A percentile compares a stretch with the other conserved stretches of the same genome.
Conservation (phyloP, 2,113 vertebrate species). For the Gambusia holbrooki region DNA sequence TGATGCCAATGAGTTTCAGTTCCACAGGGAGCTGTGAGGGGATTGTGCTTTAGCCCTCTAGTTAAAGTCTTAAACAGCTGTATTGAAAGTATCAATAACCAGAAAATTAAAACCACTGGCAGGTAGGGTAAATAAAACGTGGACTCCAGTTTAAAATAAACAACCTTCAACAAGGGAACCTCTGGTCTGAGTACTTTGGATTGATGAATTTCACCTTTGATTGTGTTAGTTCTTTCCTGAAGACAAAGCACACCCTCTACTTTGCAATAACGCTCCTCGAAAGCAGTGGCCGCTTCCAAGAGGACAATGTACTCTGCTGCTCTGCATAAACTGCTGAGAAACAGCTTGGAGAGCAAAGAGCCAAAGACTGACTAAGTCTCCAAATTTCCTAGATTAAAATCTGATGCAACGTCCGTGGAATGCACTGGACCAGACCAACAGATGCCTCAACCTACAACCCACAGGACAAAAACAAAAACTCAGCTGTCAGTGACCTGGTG, state of each 20-base stretch:
- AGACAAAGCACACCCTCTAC: not conserved
- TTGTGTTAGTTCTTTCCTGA: not conserved
- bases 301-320: not conserved
- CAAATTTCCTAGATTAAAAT: not conserved
- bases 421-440: not conserved
- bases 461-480: not conserved
- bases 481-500: not conserved
- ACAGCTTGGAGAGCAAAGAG: constrained; percentile 5
- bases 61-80: constrained; percentile 31
- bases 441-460: not conserved
- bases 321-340: not conserved
- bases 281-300: not conserved
- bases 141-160: not conserved
- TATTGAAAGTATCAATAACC: constrained; percentile 6
- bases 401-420: not conserved
- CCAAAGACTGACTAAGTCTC: not conserved
- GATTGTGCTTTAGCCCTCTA: constrained; percentile 42
- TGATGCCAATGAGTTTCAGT: constrained; percentile 74
- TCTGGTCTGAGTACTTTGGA: not conserved
- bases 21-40: constrained; percentile 51
- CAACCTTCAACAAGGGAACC: not conserved
- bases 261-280: not conserved
- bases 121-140: not conserved
- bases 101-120: not conserved
- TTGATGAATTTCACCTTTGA: not conserved